Base-by-base conservation (phyloP, 1,140 invertebrate genomes). In the Cherax destructor region DNA sequence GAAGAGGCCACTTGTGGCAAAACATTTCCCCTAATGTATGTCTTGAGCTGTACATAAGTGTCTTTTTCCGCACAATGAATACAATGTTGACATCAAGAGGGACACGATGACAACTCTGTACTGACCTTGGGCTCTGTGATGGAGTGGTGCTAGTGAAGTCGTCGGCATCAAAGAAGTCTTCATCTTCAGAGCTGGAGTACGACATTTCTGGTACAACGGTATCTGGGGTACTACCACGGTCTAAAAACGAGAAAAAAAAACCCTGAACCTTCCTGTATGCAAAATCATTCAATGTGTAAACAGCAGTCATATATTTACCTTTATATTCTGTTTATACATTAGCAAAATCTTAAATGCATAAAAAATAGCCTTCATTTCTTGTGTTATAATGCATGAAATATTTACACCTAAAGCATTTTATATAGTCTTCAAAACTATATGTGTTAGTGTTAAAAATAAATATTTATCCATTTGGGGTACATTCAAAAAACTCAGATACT, bases 141-240 rank as follows among this genome's bases (percentile, higher is more conserved):
- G 85, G 76, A 16, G 80, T 88, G 47, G 92, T 65, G 41, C 85
- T 65, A n/a, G 92, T 86, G 61, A 92, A 91, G 30, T 99, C 98
- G 92, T 98, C 97, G 11, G 98, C 98, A 95, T 99, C 98, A 94
- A 96, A 99, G 95, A 98, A 99, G 94, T 99, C 98, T 92, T 99
- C 98, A 93, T 96, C 96, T 87, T 99, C 98, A 65, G 98, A 99
- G 94, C 97, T 98, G 0, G 98, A 99, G 95, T 99, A 99, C 0
- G 98, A 99, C 81, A 97, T 98, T 94, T 97, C 97, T 47, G 98
- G 98, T 61, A 98, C 97, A 52, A 96, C 95, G 30, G 18, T 87
- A 41, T 85, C 80, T 72, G 86, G 88, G 83, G 78, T 47, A 83
- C 79, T 13, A 92, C 13, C 3, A 65, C 1, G 83, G 74, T 11